These are phyloP conservation scores for Amphiduros pacificus DNA, from an alignment of 2,888 invertebrate species.

Conservation along the genomic window DNA sequence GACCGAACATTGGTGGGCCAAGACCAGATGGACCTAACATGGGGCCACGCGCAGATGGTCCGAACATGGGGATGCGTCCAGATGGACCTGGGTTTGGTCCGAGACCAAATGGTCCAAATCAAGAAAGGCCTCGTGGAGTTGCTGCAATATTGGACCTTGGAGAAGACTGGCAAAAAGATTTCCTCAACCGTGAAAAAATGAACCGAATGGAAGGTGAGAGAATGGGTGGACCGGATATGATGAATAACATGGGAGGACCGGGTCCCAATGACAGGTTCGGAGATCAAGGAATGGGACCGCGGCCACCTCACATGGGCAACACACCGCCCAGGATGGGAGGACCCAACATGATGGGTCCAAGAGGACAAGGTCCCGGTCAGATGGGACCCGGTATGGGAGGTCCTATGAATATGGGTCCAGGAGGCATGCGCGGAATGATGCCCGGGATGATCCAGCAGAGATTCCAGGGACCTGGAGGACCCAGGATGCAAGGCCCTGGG, in stretches of 20 bases:
- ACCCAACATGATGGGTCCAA: neutral
- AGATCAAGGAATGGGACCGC: neutral
- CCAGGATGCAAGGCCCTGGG: neutral
- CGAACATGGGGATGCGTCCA: neutral
- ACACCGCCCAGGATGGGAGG: constrained; percentile 1
- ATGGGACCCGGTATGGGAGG: neutral
- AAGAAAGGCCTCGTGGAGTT: neutral
- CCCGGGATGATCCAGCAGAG: neutral
- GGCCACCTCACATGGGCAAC: neutral
- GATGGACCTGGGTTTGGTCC: neutral
- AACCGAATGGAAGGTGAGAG: neutral
- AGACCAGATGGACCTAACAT: neutral
- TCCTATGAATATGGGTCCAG: neutral
- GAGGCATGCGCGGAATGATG: constrained; percentile 3
- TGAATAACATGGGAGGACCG: neutral
- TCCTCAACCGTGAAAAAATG: no score
- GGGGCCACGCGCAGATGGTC: neutral
- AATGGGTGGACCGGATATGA: constrained; percentile 5
- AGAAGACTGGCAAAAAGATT: neutral
- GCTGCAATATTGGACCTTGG: neutral
- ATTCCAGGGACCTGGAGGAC: constrained; percentile 7
- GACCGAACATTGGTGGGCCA: neutral
- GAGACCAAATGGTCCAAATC: neutral
- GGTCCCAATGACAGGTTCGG: neutral
- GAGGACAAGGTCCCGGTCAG: constrained; percentile 1